phyloP scores from a whole-genome alignment of 2,113 vertebrate species.

The Daboia siamensis region DNA sequence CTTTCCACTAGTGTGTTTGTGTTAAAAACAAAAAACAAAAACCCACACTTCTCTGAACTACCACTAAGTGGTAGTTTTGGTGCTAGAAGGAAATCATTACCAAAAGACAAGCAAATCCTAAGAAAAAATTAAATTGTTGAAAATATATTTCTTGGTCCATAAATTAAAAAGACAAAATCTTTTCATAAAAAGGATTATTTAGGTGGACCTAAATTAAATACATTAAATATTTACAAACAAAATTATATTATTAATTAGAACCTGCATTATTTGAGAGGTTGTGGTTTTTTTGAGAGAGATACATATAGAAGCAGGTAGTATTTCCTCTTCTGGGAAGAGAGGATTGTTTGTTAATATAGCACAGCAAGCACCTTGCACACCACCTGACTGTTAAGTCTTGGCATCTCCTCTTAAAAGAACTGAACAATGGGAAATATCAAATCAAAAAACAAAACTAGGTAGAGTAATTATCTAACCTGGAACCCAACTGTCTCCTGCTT shows the following conservation, averaged over 20 bases:
- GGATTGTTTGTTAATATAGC: background rate
- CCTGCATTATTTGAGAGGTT: background rate
- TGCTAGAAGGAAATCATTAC: background rate
- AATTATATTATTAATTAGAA: background rate
- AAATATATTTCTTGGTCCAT: background rate
- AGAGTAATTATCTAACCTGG: background rate
- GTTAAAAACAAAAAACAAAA: background rate
- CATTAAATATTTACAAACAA: too few relatives aligned
- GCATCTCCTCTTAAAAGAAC: background rate
- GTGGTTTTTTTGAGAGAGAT: background rate
- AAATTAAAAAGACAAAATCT: background rate
- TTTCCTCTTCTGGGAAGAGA: background rate
- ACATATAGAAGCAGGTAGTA: background rate
- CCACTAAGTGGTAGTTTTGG: background rate
- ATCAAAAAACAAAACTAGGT: background rate
- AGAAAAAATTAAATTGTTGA: background rate
- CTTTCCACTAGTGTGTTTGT: background rate
- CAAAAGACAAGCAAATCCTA: background rate
- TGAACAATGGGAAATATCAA: background rate
- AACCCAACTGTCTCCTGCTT: background rate
- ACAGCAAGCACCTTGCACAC: background rate
- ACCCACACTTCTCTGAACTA: background rate
- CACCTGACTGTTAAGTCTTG: background rate
- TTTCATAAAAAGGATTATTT: background rate
- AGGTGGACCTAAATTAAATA: background rate